These are phyloP conservation scores for Pangasianodon hypophthalmus DNA, from an alignment of 2,113 vertebrate genomes.

Conservation along the genomic window DNA sequence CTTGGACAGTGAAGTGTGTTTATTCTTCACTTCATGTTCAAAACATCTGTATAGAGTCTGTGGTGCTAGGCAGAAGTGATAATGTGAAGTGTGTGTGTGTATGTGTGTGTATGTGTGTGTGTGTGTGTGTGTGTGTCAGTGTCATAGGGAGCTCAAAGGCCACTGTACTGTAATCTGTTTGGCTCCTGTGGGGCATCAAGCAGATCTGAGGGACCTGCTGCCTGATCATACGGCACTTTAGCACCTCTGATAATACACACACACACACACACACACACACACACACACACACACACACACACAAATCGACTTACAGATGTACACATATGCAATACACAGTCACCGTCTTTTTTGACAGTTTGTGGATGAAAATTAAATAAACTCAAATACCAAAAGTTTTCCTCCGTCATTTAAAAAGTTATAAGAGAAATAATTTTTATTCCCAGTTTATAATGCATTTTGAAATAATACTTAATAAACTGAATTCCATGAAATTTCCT, in stretches of 20 bases:
- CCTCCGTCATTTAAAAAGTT: not conserved
- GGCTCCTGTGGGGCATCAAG: constrained; percentile 60
- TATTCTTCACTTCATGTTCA: not conserved
- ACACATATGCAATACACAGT: not conserved
- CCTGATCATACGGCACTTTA: constrained; percentile 66
- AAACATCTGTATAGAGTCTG: constrained; percentile 11
- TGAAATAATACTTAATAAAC: not conserved
- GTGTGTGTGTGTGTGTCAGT: constrained; percentile 45
- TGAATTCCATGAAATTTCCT: not conserved
- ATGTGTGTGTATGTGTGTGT: constrained; percentile 19
- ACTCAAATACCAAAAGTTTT: not conserved
- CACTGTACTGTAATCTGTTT: constrained; percentile 56
- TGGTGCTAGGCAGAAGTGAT: not conserved
- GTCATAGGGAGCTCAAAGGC: constrained; percentile 51
- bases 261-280: constrained; percentile 8
- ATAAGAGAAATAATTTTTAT: not conserved
- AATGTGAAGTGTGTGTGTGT: not conserved
- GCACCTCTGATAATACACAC: constrained; percentile 63
- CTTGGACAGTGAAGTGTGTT: not conserved
- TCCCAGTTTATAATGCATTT: not conserved
- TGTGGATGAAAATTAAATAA: not conserved
- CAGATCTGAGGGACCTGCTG: constrained; percentile 40
- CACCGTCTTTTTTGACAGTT: not conserved
- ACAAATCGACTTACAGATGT: not conserved
- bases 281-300: not conserved